phyloP scores from a whole-genome alignment of 2,888 invertebrate genomes.

The Operophtera brumata region DNA sequence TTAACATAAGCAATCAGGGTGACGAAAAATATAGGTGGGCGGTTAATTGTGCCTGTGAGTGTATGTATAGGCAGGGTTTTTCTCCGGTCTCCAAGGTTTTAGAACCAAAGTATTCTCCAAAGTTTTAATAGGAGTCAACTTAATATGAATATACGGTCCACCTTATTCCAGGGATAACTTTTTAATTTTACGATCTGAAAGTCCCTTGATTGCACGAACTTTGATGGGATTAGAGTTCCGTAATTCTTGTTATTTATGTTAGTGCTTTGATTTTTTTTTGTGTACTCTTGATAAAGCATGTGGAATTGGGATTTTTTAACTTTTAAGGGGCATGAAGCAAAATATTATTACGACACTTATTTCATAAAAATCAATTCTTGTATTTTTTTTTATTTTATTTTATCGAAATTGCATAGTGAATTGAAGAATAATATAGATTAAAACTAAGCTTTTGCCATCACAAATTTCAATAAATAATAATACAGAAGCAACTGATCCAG shows the following conservation, averaged over 20 bases:
- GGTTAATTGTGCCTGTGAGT: too few relatives aligned
- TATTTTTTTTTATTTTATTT: background rate
- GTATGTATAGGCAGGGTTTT: too few relatives aligned
- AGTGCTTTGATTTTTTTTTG: constrained; percentile 22
- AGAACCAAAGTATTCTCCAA: too few relatives aligned
- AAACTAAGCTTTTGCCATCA: too few relatives aligned
- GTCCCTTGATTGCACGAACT: constrained; percentile 36
- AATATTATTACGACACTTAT: constrained; percentile 16
- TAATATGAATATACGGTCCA: too few relatives aligned
- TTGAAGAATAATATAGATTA: too few relatives aligned
- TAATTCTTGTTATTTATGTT: constrained; percentile 37
- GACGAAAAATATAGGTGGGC: too few relatives aligned
- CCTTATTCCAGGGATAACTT: constrained; percentile 2
- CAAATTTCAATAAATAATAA: too few relatives aligned
- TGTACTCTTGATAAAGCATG: constrained; percentile 16
- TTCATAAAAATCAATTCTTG: background rate
- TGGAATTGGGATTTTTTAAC: constrained; percentile 23
- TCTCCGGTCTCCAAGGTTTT: too few relatives aligned
- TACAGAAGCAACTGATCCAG: too few relatives aligned
- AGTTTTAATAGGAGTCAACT: too few relatives aligned
- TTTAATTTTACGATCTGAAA: constrained; percentile 37
- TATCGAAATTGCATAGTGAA: background rate
- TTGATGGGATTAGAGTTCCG: constrained; percentile 35
- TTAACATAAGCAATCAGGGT: too few relatives aligned
- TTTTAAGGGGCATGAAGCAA: constrained; percentile 24